Evolutionary conservation across 2,888 invertebrate species (phyloP), one percentile per base, ranked within the genome.

Genomic region (Baronia brevicornis): DNA sequence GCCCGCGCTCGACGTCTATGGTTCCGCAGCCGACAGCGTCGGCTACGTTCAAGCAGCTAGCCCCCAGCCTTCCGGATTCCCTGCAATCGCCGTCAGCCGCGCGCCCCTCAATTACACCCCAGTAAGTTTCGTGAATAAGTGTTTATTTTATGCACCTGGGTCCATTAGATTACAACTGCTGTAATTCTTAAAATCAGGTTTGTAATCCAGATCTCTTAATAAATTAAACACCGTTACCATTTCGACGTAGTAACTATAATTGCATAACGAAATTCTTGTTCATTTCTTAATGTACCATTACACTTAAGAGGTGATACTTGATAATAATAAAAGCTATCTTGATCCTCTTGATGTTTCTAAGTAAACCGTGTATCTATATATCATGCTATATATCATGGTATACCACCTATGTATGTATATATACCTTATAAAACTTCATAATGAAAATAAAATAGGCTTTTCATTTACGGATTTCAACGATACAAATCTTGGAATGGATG

Each of bases 11-110:
- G 97, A 97, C 75, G 94, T 97, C 87, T 96, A 96, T 87, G 94
- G 91, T 80, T 93, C 94, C 61, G 94, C 92, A 58, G 91, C 89
- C 48, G 95, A 95, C 69, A 93, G 92, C 69, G 93, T 94, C 53
- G 95, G 96, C 71, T 97, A 97, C 84, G 96, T 97, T 70, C 97
- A 97, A 87, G 96, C 97, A 59, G 95, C 97, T 58, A 96, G 96
- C 86, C 97, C 97, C 61, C 97, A 97, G 85, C 97, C 97, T 58
- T 94, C 96, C 66, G 95, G 95, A 64, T 96, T 96, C 86, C 95
- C 96, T 67, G 92, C 94, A 57, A 95, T 96, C 79, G 95, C 95
- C 59, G 95, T 95, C 69, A 95, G 94, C 88, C 93, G 94, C 73
- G 94, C 95, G 67, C 94, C 94, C 80, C 91, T 94, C 86, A 94